A percentile compares a stretch with the other conserved stretches of the same genome.
phyloP scores from a whole-genome alignment of 2,888 invertebrate species.

The Kryphioiulus occultus region DNA sequence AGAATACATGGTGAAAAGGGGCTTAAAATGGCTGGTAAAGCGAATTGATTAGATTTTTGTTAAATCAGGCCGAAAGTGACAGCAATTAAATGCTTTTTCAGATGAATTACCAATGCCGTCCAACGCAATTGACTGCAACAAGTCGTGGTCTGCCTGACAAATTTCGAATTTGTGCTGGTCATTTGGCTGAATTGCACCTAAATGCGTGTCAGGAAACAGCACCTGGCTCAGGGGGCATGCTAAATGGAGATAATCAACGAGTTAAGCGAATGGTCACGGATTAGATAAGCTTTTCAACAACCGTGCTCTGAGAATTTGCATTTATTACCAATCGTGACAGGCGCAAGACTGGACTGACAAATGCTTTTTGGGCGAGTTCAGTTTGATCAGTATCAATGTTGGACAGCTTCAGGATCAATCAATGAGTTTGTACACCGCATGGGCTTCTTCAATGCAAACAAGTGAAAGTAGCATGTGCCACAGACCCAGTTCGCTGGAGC shows the following conservation, averaged over 20 bases:
- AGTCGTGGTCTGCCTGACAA: background rate
- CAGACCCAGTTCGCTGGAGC: background rate
- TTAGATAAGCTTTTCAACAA: conserved; percentile 23
- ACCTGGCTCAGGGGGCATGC: background rate
- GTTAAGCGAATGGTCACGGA: conserved; percentile 4
- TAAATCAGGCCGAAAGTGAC: no score
- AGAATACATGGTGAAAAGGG: no score
- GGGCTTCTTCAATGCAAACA: background rate
- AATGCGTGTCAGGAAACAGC: background rate
- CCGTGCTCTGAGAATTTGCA: background rate
- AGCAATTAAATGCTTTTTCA: no score
- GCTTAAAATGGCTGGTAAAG: no score
- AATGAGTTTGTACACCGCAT: background rate
- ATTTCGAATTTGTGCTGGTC: background rate
- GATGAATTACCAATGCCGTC: no score
- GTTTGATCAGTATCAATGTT: background rate
- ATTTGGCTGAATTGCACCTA: background rate
- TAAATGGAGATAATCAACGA: conserved; percentile 3
- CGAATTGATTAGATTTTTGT: no score
- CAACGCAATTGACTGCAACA: no score
- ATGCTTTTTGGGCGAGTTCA: background rate
- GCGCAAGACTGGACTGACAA: background rate
- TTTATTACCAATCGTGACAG: background rate
- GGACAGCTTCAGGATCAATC: background rate
- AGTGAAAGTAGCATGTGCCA: background rate